Evolutionary conservation across 2,888 invertebrate genomes (phyloP), one percentile per base, ranked within the genome.

Genomic region (Dolomedes plantarius): DNA sequence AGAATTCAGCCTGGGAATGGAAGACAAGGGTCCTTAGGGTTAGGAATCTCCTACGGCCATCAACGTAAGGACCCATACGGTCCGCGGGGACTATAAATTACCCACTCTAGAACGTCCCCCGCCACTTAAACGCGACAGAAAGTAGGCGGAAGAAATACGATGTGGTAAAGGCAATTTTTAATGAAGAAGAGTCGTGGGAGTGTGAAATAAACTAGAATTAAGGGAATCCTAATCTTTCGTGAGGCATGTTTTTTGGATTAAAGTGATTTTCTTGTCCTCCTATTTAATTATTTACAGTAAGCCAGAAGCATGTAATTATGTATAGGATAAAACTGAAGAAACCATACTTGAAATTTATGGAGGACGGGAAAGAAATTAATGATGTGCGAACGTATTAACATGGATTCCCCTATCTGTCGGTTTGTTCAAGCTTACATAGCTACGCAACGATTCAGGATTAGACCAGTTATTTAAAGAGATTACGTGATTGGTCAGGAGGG

Each of bases 21-120:
- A 27, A 68, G 75, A 76, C 76, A 82, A 65, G 71, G 65, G 76
- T 76, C 82, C 82, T 82, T 41, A 76, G 82, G 76, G 76, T 46
- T 65, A 36, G 56, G 36, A 64, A 82, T 71, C 75, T 82, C 76
- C 82, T 64, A 76, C 75, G 82, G 64, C 71, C 71, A 82, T 76
- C 82, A 82, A 32, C 27, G 69, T 29, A 74, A 68, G 81, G 62
- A 36, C 27, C 71, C 41, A n/a, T 32, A 41, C 64, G 75, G 69
- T 76, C 76, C 64, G 74, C 13, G 9, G 82, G 69, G 82, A 82
- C 71, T 76, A 82, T 76, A 82, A 82, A 82, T 82, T 82, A 82
- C 64, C 76, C 62, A 32, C 82, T 76, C 76, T 64, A 75, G 71
- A 71, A 64, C 71, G 31, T 41, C 76, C 46, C 69, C 32, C 67